phyloP scores from a whole-genome alignment of 2,888 invertebrate species.

The Synergus japonicus region DNA sequence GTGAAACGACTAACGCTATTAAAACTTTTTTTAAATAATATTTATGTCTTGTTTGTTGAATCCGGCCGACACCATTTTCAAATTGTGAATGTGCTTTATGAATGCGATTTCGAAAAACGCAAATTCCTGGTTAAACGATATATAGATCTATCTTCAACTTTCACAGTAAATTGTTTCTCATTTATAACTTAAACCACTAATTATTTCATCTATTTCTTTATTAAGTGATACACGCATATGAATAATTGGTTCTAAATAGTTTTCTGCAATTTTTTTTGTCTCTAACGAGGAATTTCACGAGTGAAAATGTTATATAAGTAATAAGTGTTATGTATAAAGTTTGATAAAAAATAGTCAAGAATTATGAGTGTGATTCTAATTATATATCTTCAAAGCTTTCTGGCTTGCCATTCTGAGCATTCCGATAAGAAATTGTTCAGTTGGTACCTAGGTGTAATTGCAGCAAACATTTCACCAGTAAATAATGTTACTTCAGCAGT shows the following conservation, averaged over 20 bases:
- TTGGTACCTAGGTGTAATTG: not conserved
- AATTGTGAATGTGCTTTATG: not conserved
- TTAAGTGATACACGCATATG: constrained; percentile 4
- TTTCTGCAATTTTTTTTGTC: not conserved
- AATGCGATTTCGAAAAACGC: too few species aligned
- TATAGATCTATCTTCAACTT: not conserved
- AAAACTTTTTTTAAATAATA: not conserved
- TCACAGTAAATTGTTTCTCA: not conserved
- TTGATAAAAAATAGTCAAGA: constrained; percentile 1
- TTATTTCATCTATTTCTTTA: constrained; percentile 13
- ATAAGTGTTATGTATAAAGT: not conserved
- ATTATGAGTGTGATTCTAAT: constrained; percentile 19
- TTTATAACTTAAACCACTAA: not conserved
- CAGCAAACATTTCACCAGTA: not conserved
- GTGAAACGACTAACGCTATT: constrained; percentile 2
- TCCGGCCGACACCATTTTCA: not conserved
- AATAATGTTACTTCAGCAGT: too few species aligned
- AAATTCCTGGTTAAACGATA: not conserved
- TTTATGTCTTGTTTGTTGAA: not conserved
- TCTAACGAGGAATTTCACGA: not conserved
- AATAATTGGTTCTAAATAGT: not conserved
- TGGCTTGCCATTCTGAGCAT: not conserved
- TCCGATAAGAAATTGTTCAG: not conserved
- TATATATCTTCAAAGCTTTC: not conserved
- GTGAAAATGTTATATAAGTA: not conserved